Percentiles rank a stretch among this genome's conserved stretches.
Conservation (phyloP, 2,888 invertebrate genomes). For the Parochlus steinenii region DNA sequence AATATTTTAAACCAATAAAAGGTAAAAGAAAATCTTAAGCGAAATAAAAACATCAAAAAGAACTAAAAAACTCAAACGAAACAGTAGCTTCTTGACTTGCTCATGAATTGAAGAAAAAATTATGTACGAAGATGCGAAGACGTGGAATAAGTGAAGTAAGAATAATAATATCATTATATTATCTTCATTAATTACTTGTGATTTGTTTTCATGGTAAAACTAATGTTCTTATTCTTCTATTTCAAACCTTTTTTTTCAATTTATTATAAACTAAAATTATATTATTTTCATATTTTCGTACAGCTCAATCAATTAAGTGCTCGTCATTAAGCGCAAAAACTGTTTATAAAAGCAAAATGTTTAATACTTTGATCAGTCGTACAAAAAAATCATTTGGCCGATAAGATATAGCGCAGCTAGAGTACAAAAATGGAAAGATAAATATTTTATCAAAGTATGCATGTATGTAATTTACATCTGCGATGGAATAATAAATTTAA, state of each 20-base stretch:
- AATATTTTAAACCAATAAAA: too few relatives aligned
- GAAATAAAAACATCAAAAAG: neutral
- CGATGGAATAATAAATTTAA: too few relatives aligned
- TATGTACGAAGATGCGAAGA: too few relatives aligned
- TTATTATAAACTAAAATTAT: neutral
- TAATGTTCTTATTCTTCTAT: slow-evolving; percentile 8
- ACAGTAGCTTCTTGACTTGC: too few relatives aligned
- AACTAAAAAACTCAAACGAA: neutral
- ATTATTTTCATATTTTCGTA: neutral
- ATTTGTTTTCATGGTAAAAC: slow-evolving; percentile 9
- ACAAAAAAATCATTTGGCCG: too few relatives aligned
- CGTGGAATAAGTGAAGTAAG: slow-evolving; percentile 10
- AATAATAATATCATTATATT: slow-evolving; percentile 5
- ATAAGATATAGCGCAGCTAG: too few relatives aligned
- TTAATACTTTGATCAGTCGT: neutral
- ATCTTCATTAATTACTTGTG: slow-evolving; percentile 10
- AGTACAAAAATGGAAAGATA: too few relatives aligned
- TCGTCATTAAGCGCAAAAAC: slow-evolving; percentile 2
- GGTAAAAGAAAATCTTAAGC: too few relatives aligned
- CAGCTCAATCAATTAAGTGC: slow-evolving; percentile 6
- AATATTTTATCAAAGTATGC: too few relatives aligned
- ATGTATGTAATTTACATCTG: too few relatives aligned
- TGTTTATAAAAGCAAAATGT: slow-evolving; percentile 1
- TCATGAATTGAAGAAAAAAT: too few relatives aligned
- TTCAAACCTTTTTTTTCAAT: neutral